phyloP scores from a whole-genome alignment of 2,113 vertebrate genomes.

The Porphyrio hochstetteri region DNA sequence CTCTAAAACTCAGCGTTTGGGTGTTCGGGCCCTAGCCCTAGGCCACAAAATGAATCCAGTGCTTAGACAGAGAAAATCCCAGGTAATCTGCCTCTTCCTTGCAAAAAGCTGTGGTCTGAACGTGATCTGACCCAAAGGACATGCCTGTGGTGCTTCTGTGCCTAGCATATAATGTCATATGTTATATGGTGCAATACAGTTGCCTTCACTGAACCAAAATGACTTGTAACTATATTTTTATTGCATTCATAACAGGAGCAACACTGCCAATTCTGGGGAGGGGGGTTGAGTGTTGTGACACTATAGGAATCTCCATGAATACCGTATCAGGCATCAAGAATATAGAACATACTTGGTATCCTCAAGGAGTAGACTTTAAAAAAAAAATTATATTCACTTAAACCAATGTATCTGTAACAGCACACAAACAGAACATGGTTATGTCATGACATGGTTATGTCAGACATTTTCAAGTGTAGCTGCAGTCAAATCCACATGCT shows the following conservation, averaged over 20 bases:
- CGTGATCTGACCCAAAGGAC: neutral
- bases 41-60: neutral
- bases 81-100: neutral
- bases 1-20: neutral
- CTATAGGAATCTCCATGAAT: neutral
- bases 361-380: neutral
- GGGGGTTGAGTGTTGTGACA: neutral
- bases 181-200: neutral
- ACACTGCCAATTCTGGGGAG: neutral
- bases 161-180: neutral
- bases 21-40: neutral
- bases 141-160: neutral
- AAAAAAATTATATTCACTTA: neutral
- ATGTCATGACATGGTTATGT: neutral
- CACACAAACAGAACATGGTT: neutral
- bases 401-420: neutral
- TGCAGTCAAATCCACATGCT: neutral
- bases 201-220: neutral
- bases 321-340: neutral
- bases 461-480: fast-evolving
- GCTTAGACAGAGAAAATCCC: neutral
- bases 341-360: neutral
- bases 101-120: neutral
- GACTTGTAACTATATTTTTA: neutral
- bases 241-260: neutral